These are phyloP conservation scores for Neosilurus mollespiculum DNA, from an alignment of 2,797 vertebrate species.

Conservation along the genomic window DNA sequence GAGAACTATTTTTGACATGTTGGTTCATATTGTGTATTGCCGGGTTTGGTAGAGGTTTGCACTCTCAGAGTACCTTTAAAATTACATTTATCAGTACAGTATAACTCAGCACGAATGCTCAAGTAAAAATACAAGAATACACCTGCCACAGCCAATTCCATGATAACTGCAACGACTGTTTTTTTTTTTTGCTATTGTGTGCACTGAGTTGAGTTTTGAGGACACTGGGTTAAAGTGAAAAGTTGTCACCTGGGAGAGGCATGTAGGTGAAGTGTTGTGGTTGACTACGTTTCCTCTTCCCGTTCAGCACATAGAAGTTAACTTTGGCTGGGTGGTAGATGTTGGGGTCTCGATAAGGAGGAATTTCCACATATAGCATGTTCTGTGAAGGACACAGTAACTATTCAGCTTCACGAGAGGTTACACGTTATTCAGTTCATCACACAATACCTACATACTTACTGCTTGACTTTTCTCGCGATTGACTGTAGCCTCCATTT, in stretches of 20 bases:
- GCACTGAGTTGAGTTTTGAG: not conserved
- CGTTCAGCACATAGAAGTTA: slow-evolving; percentile 92
- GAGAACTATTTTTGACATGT: no score
- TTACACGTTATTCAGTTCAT: not conserved
- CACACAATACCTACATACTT: slow-evolving; percentile 63
- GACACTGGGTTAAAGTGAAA: slow-evolving; percentile 7
- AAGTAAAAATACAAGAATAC: not conserved
- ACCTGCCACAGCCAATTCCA: not conserved
- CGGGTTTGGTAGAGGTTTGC: no score
- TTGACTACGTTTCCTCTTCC: slow-evolving; percentile 92
- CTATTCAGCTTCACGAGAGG: not conserved
- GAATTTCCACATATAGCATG: slow-evolving; percentile 91
- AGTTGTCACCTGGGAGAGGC: slow-evolving; percentile 58
- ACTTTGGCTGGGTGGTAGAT: slow-evolving; percentile 83
- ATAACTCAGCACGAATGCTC: not conserved
- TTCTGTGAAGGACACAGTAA: slow-evolving; percentile 70
- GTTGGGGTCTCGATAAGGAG: slow-evolving; percentile 84
- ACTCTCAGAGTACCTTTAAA: no score
- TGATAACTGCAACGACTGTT: no score
- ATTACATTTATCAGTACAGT: no score
- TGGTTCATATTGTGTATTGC: no score
- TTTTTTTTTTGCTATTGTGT: not conserved
- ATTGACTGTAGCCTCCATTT: slow-evolving; percentile 90
- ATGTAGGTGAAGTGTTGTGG: slow-evolving; percentile 91
- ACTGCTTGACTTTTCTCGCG: slow-evolving; percentile 93